Conservation (phyloP, 2,888 invertebrate species). For the Callyntrura sp. region DNA sequence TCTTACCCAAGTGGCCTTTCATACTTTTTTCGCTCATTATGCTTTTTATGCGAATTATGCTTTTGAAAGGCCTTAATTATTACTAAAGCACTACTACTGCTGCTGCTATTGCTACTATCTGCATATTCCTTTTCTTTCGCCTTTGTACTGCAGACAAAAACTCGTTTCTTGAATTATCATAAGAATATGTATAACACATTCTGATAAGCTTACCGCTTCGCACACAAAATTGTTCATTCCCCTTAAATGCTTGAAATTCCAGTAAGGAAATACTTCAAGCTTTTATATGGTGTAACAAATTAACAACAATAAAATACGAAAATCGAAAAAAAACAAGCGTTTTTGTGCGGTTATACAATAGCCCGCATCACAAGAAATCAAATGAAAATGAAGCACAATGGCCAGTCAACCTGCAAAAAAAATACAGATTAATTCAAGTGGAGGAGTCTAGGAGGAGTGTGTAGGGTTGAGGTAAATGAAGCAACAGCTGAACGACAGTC, state of each 20-base stretch:
- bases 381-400: conserved; percentile 25
- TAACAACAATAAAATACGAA: conserved; percentile 33
- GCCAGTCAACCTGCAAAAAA: background rate
- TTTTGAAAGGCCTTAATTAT: no score
- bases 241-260: conserved; percentile 30
- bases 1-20: no score
- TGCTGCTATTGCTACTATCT: no score
- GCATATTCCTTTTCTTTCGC: background rate
- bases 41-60: no score
- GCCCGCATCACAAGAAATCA: conserved; percentile 1
- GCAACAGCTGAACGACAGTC: conserved; percentile 45
- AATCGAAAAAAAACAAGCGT: conserved; percentile 2
- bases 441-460: no score
- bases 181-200: conserved; percentile 4
- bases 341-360: conserved; percentile 26
- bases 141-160: conserved; percentile 5
- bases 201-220: conserved; percentile 31
- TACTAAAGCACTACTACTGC: no score
- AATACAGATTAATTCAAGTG: conserved; percentile 6
- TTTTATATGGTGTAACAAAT: conserved; percentile 46
- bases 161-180: conserved; percentile 10
- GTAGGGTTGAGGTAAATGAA: background rate
- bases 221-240: conserved; percentile 12
- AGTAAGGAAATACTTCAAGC: conserved; percentile 31
- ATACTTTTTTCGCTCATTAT: no score